These are phyloP conservation scores for Piezodorus guildinii DNA, from an alignment of 1,140 invertebrate genomes.

Conservation along the genomic window DNA sequence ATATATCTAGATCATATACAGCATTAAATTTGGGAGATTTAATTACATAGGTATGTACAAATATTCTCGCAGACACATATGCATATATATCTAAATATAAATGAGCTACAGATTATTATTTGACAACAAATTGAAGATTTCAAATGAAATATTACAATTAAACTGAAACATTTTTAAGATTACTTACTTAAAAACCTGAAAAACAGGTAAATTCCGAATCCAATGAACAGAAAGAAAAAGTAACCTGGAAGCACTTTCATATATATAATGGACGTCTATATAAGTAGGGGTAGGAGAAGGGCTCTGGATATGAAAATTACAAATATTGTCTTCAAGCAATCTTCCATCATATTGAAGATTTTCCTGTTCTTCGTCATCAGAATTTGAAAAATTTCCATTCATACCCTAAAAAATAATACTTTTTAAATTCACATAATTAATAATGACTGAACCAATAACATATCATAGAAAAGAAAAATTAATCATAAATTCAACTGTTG, in stretches of 20 bases:
- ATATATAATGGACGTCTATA: constrained; percentile 80
- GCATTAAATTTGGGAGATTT: too few relatives aligned
- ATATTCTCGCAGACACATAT: too few relatives aligned
- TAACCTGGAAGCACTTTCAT: constrained; percentile 79
- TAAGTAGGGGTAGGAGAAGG: constrained; percentile 69
- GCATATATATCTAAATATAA: too few relatives aligned
- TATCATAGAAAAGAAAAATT: too few relatives aligned
- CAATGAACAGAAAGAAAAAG: constrained; percentile 82
- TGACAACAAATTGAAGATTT: too few relatives aligned
- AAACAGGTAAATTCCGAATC: constrained; percentile 69
- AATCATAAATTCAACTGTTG: too few relatives aligned
- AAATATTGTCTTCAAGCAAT: constrained; percentile 52
- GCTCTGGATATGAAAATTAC: constrained; percentile 66
- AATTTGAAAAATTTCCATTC: constrained; percentile 38
- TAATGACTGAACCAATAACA: too few relatives aligned
- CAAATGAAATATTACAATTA: too few relatives aligned
- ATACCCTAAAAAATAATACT: constrained; percentile 35
- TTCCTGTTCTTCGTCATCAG: constrained; percentile 34
- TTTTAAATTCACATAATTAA: too few relatives aligned
- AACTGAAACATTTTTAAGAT: constrained; percentile 11
- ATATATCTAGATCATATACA: too few relatives aligned
- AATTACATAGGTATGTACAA: too few relatives aligned
- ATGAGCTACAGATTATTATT: too few relatives aligned
- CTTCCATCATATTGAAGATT: constrained; percentile 38
- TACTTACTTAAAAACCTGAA: constrained; percentile 61